Percentiles rank a stretch among this genome's conserved stretches.
These are phyloP conservation scores for Cossypha niveicapilla DNA, from an alignment of 2,797 vertebrate species.

Conservation along the genomic window DNA sequence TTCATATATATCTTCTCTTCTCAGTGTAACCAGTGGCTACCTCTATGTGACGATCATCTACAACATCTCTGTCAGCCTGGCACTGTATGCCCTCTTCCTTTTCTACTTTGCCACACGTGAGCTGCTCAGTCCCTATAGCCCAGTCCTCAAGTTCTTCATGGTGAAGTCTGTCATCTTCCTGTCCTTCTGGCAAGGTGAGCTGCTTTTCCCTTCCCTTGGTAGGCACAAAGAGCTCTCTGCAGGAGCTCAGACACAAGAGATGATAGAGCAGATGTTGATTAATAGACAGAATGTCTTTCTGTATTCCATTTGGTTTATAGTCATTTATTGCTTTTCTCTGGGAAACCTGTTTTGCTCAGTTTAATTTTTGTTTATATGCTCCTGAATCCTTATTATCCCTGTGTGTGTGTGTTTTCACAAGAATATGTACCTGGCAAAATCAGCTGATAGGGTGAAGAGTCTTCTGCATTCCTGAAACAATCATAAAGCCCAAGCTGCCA, in stretches of 20 bases:
- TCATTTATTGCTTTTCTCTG: background rate
- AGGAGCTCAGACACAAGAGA: background rate
- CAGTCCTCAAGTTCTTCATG: slow-evolving; percentile 97
- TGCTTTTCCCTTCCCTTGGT: background rate
- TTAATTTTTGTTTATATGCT: background rate
- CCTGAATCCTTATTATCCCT: background rate
- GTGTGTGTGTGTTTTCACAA: background rate
- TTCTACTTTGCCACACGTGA: slow-evolving; percentile 93
- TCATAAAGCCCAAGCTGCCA: background rate
- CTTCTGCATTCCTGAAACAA: background rate
- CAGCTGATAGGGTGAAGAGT: background rate
- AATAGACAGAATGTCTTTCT: background rate
- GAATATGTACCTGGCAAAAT: background rate
- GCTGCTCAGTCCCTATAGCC: slow-evolving; percentile 91
- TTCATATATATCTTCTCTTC: background rate
- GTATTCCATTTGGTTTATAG: background rate
- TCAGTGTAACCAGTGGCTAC: slow-evolving; percentile 90
- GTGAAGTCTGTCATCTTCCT: slow-evolving; percentile 98
- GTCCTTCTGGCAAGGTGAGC: slow-evolving; percentile 96
- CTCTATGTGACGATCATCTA: slow-evolving; percentile 94
- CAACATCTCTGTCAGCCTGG: slow-evolving; percentile 95
- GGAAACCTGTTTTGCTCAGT: background rate
- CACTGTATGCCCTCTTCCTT: slow-evolving; percentile 94
- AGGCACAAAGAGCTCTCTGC: background rate
- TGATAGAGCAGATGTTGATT: background rate